These are phyloP conservation scores for Drosophila tripunctata DNA, from an alignment of 2,888 invertebrate genomes.

Conservation along the genomic window DNA sequence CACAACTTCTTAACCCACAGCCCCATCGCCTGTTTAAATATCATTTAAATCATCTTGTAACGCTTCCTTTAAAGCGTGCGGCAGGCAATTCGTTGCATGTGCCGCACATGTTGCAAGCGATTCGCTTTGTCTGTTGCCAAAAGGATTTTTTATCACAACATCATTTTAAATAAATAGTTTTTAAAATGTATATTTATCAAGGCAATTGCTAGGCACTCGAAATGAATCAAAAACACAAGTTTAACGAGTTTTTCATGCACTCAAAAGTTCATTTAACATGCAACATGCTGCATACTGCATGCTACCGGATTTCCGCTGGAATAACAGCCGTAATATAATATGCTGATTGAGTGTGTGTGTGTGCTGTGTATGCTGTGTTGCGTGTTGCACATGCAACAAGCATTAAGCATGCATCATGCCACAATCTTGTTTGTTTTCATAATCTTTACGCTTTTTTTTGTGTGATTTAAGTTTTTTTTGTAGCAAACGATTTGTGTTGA, in stretches of 20 bases:
- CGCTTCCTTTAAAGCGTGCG: not conserved
- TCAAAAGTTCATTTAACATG: constrained; percentile 2
- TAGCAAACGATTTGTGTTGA: not conserved
- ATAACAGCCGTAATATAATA: too few relatives aligned
- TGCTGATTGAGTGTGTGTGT: too few relatives aligned
- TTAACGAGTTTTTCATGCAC: not conserved
- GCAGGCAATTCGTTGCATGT: constrained; percentile 1
- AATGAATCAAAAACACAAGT: not conserved
- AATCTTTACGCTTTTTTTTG: constrained; percentile 17
- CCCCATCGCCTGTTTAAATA: not conserved
- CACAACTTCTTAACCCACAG: not conserved
- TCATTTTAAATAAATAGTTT: not conserved
- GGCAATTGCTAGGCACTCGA: not conserved
- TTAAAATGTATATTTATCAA: not conserved
- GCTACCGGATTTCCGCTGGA: too few relatives aligned
- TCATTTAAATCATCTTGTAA: constrained; percentile 3
- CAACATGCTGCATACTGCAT: not conserved
- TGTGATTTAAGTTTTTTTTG: constrained; percentile 1
- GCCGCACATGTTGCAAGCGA: constrained; percentile 2
- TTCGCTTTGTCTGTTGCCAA: not conserved
- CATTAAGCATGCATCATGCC: constrained; percentile 4
- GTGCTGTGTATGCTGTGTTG: too few relatives aligned
- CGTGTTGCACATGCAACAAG: constrained; percentile 9
- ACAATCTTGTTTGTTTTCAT: constrained; percentile 5
- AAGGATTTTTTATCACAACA: not conserved